phyloP scores from a whole-genome alignment of 2,888 invertebrate genomes.

The Allolobophora icterica region DNA sequence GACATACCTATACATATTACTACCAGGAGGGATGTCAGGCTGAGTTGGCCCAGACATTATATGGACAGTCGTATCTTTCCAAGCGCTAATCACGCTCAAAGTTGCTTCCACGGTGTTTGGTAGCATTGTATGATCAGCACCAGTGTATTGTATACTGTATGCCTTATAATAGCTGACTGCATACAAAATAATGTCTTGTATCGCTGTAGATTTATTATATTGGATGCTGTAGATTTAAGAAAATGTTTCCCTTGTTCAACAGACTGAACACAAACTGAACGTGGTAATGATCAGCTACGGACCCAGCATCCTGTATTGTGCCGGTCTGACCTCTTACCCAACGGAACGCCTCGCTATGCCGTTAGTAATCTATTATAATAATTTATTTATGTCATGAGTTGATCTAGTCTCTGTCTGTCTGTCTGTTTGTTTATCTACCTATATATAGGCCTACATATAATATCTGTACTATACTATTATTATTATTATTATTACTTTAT shows the following conservation, averaged over 20 bases:
- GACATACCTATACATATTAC: too few relatives aligned
- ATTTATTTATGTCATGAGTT: not conserved
- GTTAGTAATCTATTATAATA: slow-evolving; percentile 52
- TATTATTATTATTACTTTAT: too few relatives aligned
- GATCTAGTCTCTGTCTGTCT: not conserved
- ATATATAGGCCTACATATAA: too few relatives aligned
- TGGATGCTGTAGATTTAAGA: too few relatives aligned
- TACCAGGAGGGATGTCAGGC: not conserved
- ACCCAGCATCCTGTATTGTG: slow-evolving; percentile 77
- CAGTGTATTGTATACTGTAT: not conserved
- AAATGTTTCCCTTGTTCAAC: not conserved
- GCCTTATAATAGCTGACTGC: not conserved
- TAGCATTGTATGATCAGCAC: not conserved
- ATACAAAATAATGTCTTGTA: not conserved
- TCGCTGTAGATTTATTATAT: not conserved
- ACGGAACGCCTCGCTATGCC: slow-evolving; percentile 81
- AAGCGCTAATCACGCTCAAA: not conserved
- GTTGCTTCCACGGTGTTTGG: not conserved
- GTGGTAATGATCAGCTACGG: slow-evolving; percentile 28
- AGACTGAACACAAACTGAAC: slow-evolving; percentile 31
- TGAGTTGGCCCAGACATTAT: not conserved
- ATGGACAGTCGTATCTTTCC: not conserved
- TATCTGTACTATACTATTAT: too few relatives aligned
- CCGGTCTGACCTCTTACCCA: slow-evolving; percentile 92
- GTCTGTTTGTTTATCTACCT: too few relatives aligned